Conservation (phyloP, 2,888 invertebrate species). For the Perizoma affinitatum region DNA sequence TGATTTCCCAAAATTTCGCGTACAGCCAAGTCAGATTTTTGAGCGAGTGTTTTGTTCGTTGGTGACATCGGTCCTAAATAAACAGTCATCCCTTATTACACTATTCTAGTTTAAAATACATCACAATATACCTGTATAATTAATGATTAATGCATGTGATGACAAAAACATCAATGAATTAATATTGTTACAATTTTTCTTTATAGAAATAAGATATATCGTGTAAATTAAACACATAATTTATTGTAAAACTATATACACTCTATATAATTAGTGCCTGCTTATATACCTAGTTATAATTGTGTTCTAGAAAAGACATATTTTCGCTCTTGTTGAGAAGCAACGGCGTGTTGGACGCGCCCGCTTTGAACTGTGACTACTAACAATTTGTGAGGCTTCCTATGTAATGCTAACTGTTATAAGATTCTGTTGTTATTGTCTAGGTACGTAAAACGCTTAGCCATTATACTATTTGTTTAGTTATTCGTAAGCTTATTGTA, state of each 20-base stretch:
- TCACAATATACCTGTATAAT: constrained; percentile 43
- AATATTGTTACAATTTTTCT: constrained; percentile 66
- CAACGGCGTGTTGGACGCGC: constrained; percentile 67
- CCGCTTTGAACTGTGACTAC: constrained; percentile 55
- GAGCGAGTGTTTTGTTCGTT: constrained; percentile 6
- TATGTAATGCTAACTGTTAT: constrained; percentile 78
- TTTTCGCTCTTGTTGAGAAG: constrained; percentile 64
- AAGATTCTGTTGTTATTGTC: constrained; percentile 81
- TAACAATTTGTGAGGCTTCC: constrained; percentile 79
- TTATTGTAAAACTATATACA: constrained; percentile 80
- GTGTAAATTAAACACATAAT: constrained; percentile 79
- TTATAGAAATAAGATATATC: constrained; percentile 69
- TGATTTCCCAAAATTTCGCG: neutral
- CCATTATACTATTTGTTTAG: constrained; percentile 76
- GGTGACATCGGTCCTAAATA: constrained; percentile 7
- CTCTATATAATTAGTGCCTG: constrained; percentile 81
- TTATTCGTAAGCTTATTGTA: constrained; percentile 74
- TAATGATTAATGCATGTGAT: constrained; percentile 36
- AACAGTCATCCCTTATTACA: constrained; percentile 17
- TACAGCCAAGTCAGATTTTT: constrained; percentile 17
- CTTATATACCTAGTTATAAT: constrained; percentile 69
- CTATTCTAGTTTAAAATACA: constrained; percentile 66
- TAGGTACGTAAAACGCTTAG: constrained; percentile 81
- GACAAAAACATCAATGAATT: constrained; percentile 48
- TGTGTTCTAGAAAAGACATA: constrained; percentile 79